A percentile compares a stretch with the other conserved stretches of the same genome.
phyloP scores from a whole-genome alignment of 2,888 invertebrate genomes.

The Aspidiotus rigidus region DNA sequence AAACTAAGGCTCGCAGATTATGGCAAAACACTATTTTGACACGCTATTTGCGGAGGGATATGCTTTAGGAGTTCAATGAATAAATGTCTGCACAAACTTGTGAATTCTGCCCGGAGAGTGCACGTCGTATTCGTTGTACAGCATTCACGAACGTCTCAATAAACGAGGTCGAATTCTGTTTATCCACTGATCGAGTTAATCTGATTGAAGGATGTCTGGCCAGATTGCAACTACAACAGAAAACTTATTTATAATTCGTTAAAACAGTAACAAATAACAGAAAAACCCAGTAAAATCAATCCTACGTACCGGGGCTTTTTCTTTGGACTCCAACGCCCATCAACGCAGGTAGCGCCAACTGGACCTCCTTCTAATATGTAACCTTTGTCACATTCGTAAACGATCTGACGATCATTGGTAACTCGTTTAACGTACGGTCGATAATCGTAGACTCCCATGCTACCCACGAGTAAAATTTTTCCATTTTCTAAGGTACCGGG shows the following conservation, averaged over 20 bases:
- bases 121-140: constrained; percentile 37
- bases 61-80: not conserved
- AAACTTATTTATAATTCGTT: not conserved
- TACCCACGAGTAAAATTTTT: constrained; percentile 82
- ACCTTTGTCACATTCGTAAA: constrained; percentile 91
- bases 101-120: constrained; percentile 39
- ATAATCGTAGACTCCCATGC: constrained; percentile 93
- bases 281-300: not conserved
- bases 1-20: too few relatives aligned
- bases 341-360: constrained; percentile 88
- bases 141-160: constrained; percentile 19
- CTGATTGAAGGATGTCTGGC: constrained; percentile 80
- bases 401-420: constrained; percentile 83
- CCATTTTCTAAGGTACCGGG: constrained; percentile 84
- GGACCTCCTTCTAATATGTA: constrained; percentile 78
- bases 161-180: constrained; percentile 29
- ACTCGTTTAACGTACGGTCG: constrained; percentile 85
- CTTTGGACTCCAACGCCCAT: constrained; percentile 86
- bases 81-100: constrained; percentile 36
- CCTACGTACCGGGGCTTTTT: constrained; percentile 58
- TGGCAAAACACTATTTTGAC: too few relatives aligned
- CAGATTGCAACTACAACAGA: constrained; percentile 55
- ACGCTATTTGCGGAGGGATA: too few relatives aligned
- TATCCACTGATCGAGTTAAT: constrained; percentile 56
- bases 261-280: not conserved